Percentiles rank a stretch among this genome's conserved stretches.
phyloP scores from a whole-genome alignment of 2,888 invertebrate genomes.

The Campoplex capitator region DNA sequence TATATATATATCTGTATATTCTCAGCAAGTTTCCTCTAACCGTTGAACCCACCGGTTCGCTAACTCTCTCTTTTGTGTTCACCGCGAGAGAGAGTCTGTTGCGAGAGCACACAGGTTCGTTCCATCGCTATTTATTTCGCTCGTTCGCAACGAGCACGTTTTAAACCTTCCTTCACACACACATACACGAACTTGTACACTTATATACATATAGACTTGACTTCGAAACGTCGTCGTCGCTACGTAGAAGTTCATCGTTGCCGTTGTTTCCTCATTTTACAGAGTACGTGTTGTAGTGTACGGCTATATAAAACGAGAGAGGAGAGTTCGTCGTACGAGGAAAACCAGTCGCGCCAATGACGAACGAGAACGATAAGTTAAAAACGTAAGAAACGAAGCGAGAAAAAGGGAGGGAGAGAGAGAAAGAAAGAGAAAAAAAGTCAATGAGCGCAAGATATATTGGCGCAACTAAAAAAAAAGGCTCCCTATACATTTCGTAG shows the following conservation, averaged over 20 bases:
- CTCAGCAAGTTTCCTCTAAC: slow-evolving; percentile 55
- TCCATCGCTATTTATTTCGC: slow-evolving; percentile 56
- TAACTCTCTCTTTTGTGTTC: slow-evolving; percentile 60
- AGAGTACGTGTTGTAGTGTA: slow-evolving; percentile 12
- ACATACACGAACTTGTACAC: not conserved
- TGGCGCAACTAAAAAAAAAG: not conserved
- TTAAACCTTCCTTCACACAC: not conserved
- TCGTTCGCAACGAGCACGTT: slow-evolving; percentile 9
- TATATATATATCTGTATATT: not conserved
- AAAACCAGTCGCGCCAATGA: slow-evolving; percentile 44
- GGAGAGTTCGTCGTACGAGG: slow-evolving; percentile 50
- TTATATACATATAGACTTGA: not conserved
- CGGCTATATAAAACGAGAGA: slow-evolving; percentile 26
- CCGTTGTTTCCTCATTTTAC: slow-evolving; percentile 32
- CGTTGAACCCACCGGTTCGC: slow-evolving; percentile 60
- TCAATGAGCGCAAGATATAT: slow-evolving; percentile 11
- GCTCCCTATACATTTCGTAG: not conserved
- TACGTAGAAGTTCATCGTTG: slow-evolving; percentile 9
- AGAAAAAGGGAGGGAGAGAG: not conserved
- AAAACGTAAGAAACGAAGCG: not conserved
- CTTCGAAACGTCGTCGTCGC: slow-evolving; percentile 38
- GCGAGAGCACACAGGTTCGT: slow-evolving; percentile 13
- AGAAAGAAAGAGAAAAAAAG: not conserved
- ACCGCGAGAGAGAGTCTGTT: not conserved
- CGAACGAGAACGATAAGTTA: not conserved